Evolutionary conservation across 2,888 invertebrate species (phyloP).

Genomic region (Diarsia mendica): DNA sequence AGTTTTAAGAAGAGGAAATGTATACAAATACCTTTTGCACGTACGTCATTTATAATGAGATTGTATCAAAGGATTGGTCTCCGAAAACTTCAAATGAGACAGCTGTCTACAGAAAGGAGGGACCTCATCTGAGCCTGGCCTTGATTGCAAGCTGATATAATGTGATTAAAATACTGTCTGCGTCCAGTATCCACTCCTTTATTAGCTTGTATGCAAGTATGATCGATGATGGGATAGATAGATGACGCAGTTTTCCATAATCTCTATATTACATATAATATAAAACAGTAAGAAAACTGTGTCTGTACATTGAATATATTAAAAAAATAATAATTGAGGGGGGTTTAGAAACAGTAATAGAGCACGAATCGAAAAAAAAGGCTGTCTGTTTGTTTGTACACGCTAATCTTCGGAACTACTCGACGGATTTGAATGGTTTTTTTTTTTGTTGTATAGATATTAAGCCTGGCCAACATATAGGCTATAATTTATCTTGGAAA

Average conservation of each 20-base stretch:
- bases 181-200: background rate
- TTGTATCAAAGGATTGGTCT: background rate
- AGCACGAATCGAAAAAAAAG: too few relatives aligned
- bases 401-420: too few relatives aligned
- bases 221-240: conserved; percentile 13
- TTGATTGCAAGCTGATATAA: background rate
- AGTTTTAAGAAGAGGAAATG: conserved; percentile 42
- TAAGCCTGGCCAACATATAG: too few relatives aligned
- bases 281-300: too few relatives aligned
- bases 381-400: too few relatives aligned
- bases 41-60: background rate
- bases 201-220: background rate
- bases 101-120: background rate
- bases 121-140: background rate
- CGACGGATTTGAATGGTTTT: too few relatives aligned
- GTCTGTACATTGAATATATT: too few relatives aligned
- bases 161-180: background rate
- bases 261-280: too few relatives aligned
- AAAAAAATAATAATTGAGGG: too few relatives aligned
- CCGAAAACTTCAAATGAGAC: background rate
- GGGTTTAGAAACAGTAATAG: too few relatives aligned
- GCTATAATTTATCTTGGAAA: too few relatives aligned
- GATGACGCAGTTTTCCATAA: conserved; percentile 22
- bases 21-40: conserved; percentile 9
- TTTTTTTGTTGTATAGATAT: too few relatives aligned